Conservation (phyloP, 2,797 vertebrate species). For the Dromococcyx pavoninus region DNA sequence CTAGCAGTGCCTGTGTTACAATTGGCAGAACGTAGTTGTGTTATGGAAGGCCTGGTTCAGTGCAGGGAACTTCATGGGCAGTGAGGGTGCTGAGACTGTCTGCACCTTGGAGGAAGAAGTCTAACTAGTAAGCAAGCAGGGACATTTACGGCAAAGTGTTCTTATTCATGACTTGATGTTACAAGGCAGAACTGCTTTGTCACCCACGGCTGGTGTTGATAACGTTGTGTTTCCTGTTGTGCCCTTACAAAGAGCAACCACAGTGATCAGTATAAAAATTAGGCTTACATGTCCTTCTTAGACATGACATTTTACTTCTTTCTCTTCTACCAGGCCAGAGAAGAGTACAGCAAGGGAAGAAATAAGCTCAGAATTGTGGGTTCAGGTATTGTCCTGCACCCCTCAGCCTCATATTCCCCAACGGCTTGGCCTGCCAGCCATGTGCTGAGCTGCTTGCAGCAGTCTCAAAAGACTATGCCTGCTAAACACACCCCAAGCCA, state of each 20-base stretch:
- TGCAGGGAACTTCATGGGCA: not conserved
- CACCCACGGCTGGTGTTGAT: not conserved
- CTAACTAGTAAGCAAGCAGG: not conserved
- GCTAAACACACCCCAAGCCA: not conserved
- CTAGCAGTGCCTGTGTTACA: not conserved
- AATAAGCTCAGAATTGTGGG: not conserved
- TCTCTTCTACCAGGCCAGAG: not conserved
- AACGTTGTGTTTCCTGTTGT: not conserved
- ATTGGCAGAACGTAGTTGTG: not conserved
- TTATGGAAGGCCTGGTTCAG: not conserved
- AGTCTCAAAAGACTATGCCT: not conserved
- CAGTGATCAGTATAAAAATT: not conserved
- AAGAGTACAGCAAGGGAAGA: not conserved
- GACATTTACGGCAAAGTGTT: not conserved
- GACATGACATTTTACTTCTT: not conserved
- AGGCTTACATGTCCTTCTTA: not conserved
- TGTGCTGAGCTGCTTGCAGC: not conserved
- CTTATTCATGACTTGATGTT: not conserved
- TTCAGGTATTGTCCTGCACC: not conserved
- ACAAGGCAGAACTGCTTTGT: not conserved
- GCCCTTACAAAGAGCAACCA: not conserved
- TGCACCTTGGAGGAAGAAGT: not conserved
- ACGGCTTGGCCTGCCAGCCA: not conserved
- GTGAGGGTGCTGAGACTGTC: not conserved
- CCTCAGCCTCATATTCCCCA: not conserved